These are phyloP conservation scores for Myotis brandtii DNA, from an alignment of 2,113 vertebrate species.

Conservation along the genomic window DNA sequence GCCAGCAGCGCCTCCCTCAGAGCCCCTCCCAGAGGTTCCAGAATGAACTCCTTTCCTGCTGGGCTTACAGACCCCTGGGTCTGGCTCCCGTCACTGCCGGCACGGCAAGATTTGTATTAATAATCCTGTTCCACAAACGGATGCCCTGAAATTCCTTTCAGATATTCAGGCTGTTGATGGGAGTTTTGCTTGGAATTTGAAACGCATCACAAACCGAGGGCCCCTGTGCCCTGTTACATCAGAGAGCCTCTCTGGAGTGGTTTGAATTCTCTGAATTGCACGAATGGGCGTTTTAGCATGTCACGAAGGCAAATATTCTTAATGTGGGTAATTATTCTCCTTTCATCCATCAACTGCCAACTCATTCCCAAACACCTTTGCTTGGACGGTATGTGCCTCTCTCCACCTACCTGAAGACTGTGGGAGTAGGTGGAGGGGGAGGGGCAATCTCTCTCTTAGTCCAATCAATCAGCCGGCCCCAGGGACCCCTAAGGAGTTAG, in stretches of 20 bases:
- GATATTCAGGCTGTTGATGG: constrained; percentile 53
- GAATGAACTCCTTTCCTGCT: not conserved
- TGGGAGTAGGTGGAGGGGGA: not conserved
- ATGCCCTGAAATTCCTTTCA: constrained; percentile 77
- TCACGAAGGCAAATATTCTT: constrained; percentile 78
- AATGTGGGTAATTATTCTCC: constrained; percentile 77
- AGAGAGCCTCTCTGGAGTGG: constrained; percentile 61
- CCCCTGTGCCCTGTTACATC: constrained; percentile 71
- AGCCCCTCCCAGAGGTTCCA: no score
- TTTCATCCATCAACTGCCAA: constrained; percentile 45
- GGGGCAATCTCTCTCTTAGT: not conserved
- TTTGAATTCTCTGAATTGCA: constrained; percentile 70
- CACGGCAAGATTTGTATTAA: constrained; percentile 66
- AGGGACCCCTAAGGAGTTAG: constrained; percentile 29
- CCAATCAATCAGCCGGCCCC: not conserved
- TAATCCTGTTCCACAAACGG: constrained; percentile 62
- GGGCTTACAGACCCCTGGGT: not conserved
- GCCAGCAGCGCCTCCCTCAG: not conserved
- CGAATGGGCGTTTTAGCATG: constrained; percentile 74
- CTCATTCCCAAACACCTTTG: constrained; percentile 78
- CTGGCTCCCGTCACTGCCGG: constrained; percentile 60
- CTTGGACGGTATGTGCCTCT: not conserved
- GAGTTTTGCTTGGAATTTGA: constrained; percentile 79
- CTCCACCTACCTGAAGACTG: not conserved
- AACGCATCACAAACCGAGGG: constrained; percentile 65